These are phyloP conservation scores for Prochilodus magdalenae DNA, from an alignment of 2,113 vertebrate genomes.

Conservation along the genomic window DNA sequence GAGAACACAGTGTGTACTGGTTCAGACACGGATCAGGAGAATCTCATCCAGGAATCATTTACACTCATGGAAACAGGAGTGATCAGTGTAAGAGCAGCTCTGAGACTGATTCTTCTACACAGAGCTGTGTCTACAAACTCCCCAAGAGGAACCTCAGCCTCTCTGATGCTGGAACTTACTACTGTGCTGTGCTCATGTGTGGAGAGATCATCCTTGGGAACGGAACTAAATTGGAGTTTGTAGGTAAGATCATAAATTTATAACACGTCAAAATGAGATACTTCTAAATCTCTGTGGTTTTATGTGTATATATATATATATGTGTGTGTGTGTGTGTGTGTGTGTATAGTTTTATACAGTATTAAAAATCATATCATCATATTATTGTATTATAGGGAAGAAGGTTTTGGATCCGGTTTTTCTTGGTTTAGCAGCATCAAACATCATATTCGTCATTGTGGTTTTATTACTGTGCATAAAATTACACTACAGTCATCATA, in stretches of 20 bases:
- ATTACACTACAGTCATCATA: not conserved
- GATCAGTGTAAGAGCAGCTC: not conserved
- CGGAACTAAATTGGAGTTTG: not conserved
- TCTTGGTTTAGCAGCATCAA: conserved; percentile 9
- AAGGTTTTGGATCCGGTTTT: not conserved
- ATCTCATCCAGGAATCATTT: conserved; percentile 1
- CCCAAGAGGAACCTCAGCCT: not conserved
- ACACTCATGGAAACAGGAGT: not conserved
- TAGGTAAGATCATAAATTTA: not conserved
- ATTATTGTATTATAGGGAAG: no score
- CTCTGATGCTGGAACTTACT: conserved; percentile 6
- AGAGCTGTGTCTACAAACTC: conserved; percentile 1
- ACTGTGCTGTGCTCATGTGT: conserved; percentile 3
- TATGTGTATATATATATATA: no score
- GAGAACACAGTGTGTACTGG: not conserved
- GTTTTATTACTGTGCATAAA: conserved; percentile 2
- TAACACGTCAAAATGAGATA: no score
- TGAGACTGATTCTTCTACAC: conserved; percentile 2
- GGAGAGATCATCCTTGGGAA: not conserved
- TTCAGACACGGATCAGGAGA: not conserved
- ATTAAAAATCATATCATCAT: no score
- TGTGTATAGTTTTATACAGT: no score
- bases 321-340: no score
- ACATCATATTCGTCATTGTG: not conserved
- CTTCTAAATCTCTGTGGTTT: no score